Evolutionary conservation across 2,888 invertebrate species (phyloP).

Genomic region (Mayetiola destructor): DNA sequence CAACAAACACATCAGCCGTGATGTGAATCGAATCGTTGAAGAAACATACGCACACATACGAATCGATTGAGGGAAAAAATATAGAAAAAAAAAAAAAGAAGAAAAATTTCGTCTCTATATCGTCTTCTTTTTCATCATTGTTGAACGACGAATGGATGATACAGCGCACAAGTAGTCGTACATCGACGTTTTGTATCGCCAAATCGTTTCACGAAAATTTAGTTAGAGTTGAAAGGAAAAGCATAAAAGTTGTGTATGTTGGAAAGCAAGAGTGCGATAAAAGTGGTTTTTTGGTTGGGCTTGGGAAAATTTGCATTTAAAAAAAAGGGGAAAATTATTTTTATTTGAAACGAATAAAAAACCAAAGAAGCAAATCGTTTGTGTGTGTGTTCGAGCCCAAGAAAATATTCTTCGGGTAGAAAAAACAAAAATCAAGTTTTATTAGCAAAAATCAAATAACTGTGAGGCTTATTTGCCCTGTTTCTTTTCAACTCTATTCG

Average conservation of each 20-base stretch:
- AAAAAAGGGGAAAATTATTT: not conserved
- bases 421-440: too few species aligned
- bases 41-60: not conserved
- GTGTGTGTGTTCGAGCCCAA: too few species aligned
- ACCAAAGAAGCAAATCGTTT: too few species aligned
- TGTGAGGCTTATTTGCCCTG: too few species aligned
- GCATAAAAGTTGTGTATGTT: slow-evolving; percentile 2
- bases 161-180: slow-evolving; percentile 6
- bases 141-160: not conserved
- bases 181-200: not conserved
- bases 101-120: too few species aligned
- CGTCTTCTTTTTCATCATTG: too few species aligned
- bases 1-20: not conserved
- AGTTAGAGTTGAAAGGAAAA: slow-evolving; percentile 8
- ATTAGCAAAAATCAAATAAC: too few species aligned
- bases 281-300: too few species aligned
- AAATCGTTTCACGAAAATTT: not conserved
- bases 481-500: too few species aligned
- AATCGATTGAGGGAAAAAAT: not conserved
- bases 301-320: too few species aligned
- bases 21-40: not conserved
- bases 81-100: not conserved
- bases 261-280: slow-evolving; percentile 5
- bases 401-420: too few species aligned
- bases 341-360: too few species aligned